Conservation (phyloP, 2,113 vertebrate genomes). For the Petromus typicus region DNA sequence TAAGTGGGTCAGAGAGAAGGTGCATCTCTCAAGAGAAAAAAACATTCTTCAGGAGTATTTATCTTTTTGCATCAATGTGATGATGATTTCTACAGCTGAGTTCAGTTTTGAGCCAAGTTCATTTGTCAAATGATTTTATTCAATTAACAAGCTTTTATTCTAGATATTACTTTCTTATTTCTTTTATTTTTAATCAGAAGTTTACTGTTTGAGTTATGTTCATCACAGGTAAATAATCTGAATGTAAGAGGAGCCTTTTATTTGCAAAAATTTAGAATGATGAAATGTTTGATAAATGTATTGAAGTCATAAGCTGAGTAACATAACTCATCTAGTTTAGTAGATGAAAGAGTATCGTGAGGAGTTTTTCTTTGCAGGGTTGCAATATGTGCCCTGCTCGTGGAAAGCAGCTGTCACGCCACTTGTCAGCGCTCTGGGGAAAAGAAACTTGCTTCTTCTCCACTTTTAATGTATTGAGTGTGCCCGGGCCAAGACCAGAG, state of each 20-base stretch:
- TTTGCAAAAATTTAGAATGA: neutral
- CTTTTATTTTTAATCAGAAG: neutral
- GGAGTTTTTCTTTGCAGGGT: neutral
- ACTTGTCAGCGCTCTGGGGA: slow-evolving; percentile 42
- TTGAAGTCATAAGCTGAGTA: neutral
- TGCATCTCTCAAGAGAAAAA: slow-evolving; percentile 56
- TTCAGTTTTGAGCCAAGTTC: neutral
- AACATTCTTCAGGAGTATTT: slow-evolving; percentile 30
- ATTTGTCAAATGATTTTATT: slow-evolving; percentile 39
- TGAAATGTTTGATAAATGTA: neutral
- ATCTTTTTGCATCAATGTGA: slow-evolving; percentile 35
- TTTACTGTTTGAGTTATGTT: neutral
- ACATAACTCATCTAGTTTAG: neutral
- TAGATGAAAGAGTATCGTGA: neutral
- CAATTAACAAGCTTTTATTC: neutral
- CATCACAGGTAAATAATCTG: neutral
- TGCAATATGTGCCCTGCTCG: neutral
- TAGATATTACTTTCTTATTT: neutral
- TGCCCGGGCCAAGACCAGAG: slow-evolving; percentile 5
- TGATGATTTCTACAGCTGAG: neutral
- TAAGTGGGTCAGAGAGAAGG: slow-evolving; percentile 34
- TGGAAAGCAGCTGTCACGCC: slow-evolving; percentile 59
- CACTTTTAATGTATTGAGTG: neutral
- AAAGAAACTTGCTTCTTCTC: slow-evolving; percentile 51
- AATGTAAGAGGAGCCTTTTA: neutral